Evolutionary conservation across 2,888 invertebrate species (phyloP).

Genomic region (Ecliptopera silaceata): DNA sequence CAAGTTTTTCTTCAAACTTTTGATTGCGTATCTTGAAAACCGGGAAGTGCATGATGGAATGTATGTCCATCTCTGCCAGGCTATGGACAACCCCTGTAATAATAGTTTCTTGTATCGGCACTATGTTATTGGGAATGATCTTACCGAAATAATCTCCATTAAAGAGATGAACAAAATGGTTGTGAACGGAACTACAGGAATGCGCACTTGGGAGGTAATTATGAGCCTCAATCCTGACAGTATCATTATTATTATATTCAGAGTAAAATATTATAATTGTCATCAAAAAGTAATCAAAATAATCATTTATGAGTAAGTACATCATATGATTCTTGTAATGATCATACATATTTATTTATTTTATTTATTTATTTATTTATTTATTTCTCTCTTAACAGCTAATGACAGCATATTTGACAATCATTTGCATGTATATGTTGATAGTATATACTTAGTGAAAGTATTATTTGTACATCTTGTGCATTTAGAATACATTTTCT

Average conservation of each 20-base stretch:
- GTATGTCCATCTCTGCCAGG: slow-evolving; percentile 83
- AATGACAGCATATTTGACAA: too few species aligned
- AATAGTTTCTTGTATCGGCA: slow-evolving; percentile 84
- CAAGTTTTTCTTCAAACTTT: slow-evolving; percentile 85
- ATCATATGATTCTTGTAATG: too few species aligned
- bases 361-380: too few species aligned
- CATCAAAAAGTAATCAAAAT: background rate
- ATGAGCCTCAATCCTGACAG: too few species aligned
- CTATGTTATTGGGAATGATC: slow-evolving; percentile 75
- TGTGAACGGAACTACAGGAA: slow-evolving; percentile 90
- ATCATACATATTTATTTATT: too few species aligned
- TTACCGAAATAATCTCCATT: slow-evolving; percentile 77
- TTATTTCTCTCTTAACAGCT: too few species aligned
- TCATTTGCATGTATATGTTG: too few species aligned
- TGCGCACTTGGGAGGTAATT: slow-evolving; percentile 89
- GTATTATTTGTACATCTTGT: too few species aligned
- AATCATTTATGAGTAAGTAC: background rate
- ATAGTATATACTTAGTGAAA: too few species aligned
- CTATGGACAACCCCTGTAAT: slow-evolving; percentile 59
- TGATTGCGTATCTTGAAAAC: slow-evolving; percentile 83
- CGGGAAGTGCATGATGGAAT: slow-evolving; percentile 86
- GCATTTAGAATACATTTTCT: too few species aligned
- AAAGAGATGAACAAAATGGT: slow-evolving; percentile 89
- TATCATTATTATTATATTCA: background rate
- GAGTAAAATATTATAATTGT: background rate